Evolutionary conservation across 2,797 vertebrate genomes (phyloP), one percentile per base, ranked within the genome.

Genomic region (Paratrypauchen microcephalus): DNA sequence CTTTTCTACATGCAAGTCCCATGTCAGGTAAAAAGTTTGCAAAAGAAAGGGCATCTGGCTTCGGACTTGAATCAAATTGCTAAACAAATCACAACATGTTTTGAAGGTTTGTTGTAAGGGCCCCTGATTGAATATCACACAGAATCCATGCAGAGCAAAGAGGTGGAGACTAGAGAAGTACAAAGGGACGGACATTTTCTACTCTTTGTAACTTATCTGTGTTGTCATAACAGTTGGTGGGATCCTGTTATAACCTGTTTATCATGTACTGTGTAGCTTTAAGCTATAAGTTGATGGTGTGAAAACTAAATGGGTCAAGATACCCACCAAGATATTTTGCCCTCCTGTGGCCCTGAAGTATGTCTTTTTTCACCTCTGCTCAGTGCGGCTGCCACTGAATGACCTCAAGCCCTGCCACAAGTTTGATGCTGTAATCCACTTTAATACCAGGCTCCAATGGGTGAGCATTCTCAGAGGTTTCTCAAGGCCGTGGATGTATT

Each of bases 251-350:
- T 81, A 84, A 80, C 79, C 79, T 74, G 79, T 88, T 88, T 77
- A 87, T 74, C 73, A 65, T 56, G 62, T 71, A 76, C 52, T 50
- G 74, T 60, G 70, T 66, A 28, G 79, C 77, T 76, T 50, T 52
- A 67, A 77, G 77, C 50, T 60, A 23, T 32, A 13, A 30, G 62
- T 61, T 66, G 72, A 69, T 77, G 79, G 66, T 28, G 76, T 79
- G 60, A 65, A 81, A 77, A 54, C 68, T 74, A 87, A 89, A 80
- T 55, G 65, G 84, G 81, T 83, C 72, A 82, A 78, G 86, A 86
- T 81, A 82, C 76, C 83, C 84, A 76, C 74, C 39, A n/a, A n/a
- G n/a, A n/a, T n/a, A 50, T 62, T 66, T 62, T 18, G 52, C 66
- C 73, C 79, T 77, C 72, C 11, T 65, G 39, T 50, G 70, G 60